These are phyloP conservation scores for Panagrolaimus sp. DNA, from an alignment of 1,140 invertebrate genomes.

Conservation along the genomic window DNA sequence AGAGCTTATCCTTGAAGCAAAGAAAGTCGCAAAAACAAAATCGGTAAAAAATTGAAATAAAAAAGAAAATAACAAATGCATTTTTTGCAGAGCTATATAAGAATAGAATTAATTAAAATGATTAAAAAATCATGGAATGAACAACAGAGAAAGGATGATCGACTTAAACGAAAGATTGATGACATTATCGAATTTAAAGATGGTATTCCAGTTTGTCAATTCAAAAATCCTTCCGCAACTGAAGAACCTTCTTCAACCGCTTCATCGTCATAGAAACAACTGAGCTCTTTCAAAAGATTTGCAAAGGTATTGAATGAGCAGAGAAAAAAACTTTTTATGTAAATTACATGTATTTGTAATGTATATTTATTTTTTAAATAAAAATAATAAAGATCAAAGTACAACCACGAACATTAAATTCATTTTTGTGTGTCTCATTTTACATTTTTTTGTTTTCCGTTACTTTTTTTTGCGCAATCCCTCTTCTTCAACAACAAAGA, in stretches of 20 bases:
- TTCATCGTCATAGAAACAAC: too few species aligned
- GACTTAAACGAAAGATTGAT: slow-evolving; percentile 5
- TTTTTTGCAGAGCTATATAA: background rate
- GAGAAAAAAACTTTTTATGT: too few species aligned
- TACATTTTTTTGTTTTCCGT: too few species aligned
- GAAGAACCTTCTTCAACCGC: background rate
- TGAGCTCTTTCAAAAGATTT: too few species aligned
- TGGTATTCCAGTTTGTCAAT: background rate
- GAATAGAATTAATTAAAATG: background rate
- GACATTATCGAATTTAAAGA: slow-evolving; percentile 13
- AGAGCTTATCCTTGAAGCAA: slow-evolving; percentile 5
- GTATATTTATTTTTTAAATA: too few species aligned
- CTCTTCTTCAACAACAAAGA: too few species aligned
- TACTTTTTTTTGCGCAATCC: too few species aligned
- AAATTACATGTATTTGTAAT: too few species aligned
- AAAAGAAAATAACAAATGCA: background rate
- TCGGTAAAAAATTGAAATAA: background rate
- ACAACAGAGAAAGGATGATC: background rate
- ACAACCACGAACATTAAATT: too few species aligned
- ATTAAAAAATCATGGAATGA: slow-evolving; percentile 17
- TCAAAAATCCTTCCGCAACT: background rate
- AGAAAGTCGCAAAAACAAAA: slow-evolving; percentile 5
- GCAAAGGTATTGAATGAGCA: too few species aligned
- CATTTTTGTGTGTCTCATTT: too few species aligned
- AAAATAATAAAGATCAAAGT: too few species aligned